Conservation (phyloP, 2,113 vertebrate species). For the Laticauda colubrina region DNA sequence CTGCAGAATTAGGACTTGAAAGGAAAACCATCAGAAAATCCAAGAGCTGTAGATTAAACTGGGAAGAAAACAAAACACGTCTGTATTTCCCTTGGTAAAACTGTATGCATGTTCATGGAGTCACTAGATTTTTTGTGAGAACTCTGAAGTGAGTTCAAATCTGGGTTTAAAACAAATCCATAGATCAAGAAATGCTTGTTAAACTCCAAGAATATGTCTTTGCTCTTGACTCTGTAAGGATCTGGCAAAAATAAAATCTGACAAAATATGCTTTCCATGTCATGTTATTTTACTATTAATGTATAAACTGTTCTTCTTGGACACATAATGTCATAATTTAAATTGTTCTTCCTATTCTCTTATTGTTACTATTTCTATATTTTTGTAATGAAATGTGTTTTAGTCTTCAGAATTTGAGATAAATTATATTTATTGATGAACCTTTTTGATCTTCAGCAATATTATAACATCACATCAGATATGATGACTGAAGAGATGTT, state of each 20-base stretch:
- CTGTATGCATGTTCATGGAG: not conserved
- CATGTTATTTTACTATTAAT: not conserved
- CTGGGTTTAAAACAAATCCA: not conserved
- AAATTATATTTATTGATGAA: conserved; percentile 21
- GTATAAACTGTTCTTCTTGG: not conserved
- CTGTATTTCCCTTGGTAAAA: not conserved
- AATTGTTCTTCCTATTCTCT: not conserved
- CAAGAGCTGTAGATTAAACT: not conserved
- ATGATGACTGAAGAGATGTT: conserved; percentile 77
- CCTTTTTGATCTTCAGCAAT: conserved; percentile 71
- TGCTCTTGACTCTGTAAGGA: not conserved
- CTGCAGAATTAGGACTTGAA: not conserved
- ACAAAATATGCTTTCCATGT: not conserved
- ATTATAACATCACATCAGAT: conserved; percentile 78
- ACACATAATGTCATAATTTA: not conserved
- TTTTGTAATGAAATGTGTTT: not conserved
- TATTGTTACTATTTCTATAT: not conserved
- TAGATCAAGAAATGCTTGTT: not conserved
- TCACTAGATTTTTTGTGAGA: not conserved
- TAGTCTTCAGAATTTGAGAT: conserved; percentile 17
- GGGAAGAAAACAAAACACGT: not conserved
- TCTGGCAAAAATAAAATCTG: not conserved
- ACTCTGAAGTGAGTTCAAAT: not conserved
- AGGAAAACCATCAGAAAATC: not conserved
- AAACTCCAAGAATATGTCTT: not conserved